Conservation (phyloP, 2,888 invertebrate genomes). For the Orthonevra nobilis region DNA sequence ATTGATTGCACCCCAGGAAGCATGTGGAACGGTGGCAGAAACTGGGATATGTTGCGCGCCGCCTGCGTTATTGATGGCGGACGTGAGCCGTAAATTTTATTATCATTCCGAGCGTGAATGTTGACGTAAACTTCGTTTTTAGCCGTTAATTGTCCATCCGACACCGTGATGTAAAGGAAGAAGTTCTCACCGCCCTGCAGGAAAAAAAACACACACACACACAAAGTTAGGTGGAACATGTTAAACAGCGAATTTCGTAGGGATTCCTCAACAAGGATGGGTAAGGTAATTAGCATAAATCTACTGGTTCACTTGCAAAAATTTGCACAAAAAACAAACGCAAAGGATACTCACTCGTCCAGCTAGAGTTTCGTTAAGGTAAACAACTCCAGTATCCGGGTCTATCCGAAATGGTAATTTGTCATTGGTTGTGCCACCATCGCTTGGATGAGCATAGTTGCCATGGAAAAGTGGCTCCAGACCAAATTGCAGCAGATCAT, state of each 20-base stretch:
- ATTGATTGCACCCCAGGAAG: conserved; percentile 78
- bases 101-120: conserved; percentile 78
- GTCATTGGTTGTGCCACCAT: conserved; percentile 60
- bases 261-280: no score
- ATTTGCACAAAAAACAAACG: not conserved
- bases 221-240: no score
- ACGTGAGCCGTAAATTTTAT: conserved; percentile 74
- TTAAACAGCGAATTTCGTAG: no score
- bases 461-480: conserved; percentile 83
- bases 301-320: not conserved
- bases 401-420: conserved; percentile 88
- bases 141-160: conserved; percentile 84
- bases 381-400: conserved; percentile 87
- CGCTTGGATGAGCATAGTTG: conserved; percentile 72
- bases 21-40: conserved; percentile 78
- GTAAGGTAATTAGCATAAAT: conserved; percentile 24
- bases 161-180: conserved; percentile 85
- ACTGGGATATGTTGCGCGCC: conserved; percentile 76
- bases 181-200: conserved; percentile 84
- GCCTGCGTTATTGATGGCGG: conserved; percentile 77
- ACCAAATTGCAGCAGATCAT: conserved; percentile 84
- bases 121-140: conserved; percentile 86
- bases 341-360: conserved; percentile 84
- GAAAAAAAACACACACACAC: no score
- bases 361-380: conserved; percentile 88